Base-by-base conservation (phyloP, 2,888 invertebrate species). In the Macrosiphum euphorbiae region DNA sequence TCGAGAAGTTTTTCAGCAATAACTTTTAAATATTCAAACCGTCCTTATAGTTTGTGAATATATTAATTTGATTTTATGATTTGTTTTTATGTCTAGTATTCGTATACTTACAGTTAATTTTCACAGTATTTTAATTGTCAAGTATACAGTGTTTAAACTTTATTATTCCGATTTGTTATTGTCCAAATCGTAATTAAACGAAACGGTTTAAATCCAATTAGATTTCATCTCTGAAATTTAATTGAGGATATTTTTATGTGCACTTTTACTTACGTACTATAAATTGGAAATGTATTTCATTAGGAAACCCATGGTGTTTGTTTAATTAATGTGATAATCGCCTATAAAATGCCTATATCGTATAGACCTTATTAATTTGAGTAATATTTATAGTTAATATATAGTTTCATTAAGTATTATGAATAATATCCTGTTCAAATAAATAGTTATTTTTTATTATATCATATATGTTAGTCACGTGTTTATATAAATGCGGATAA, bases 41-140 rank as follows among this genome's bases (percentile, higher is more conserved):
- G 3, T 52, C n/a, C 50, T 35, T n/a, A 58, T 26, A 52, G 47
- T 87, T 52, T 16, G 52, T 87, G 87, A 87, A 87, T 52, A 52
- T n/a, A 50, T 52, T 87, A 87, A 87, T 87, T 87, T 87, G 87
- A 87, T 87, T 87, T 87, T 50, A 87, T 88, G 52, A n/a, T 86
- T 86, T 47, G 86, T 47, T 86, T 86, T 86, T 86, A 55, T 55
- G 35, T 52, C 52, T 35, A 4, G 35, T 24, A 35, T 55, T 55
- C n/a, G n/a, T n/a, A 50, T 35, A 88, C 20, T 78, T 78, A 78
- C 35, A 78, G n/a, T 88, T 52, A 8, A 52, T 88, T 55, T 55
- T 24, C 52, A 11, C 88, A 20, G 88, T 88, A 88, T 88, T 88
- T 88, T 55, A 88, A 88, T 41, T 55, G 24, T 52, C 35, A 1